Base-by-base conservation (phyloP, 1,140 invertebrate genomes). In the Euglossa dilemma region DNA sequence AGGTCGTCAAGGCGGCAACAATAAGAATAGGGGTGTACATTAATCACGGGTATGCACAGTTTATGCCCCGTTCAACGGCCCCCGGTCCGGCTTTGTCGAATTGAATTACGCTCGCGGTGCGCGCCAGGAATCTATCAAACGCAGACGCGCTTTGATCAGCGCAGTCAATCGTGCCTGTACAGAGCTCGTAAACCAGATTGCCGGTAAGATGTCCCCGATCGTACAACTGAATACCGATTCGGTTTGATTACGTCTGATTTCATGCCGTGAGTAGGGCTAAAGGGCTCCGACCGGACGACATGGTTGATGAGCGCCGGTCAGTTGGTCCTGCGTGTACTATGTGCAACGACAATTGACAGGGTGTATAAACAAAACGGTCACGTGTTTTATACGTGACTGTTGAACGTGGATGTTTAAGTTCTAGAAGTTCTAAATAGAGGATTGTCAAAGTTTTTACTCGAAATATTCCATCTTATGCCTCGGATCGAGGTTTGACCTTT, bases 131-230 rank as follows among this genome's bases (percentile, higher is more conserved):
- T 83, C 85, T 83, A 83, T 87, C 85, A 84, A 74, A 87, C 69
- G 86, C 85, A 87, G 85, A 84, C 56, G 47, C 71, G 86, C 85
- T 87, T 87, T 87, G 86, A 87, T 87, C 81, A 73, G 71, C 71
- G 83, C 70, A 69, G 76, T 72, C 80, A 87, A 87, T 84, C 85
- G 63, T 76, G 81, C 78, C 59, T 83, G 71, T 50, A 66, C 66
- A 56, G 61, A 47, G 63, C 86, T 79, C 85, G 80, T 78, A 87
- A 79, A 84, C 85, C 77, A 80, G 80, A 87, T 87, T 73, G 83
- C 73, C 64, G 69, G 69, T 77, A 78, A 78, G 69, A 87, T 50
- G 85, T 47, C 56, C 36, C n/a, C 36, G 85, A 81, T 69, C 66
- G 67, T 52, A 14, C 47, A 61, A 6, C 14, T 2, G 72, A 79